These are phyloP conservation scores for Teleogryllus occipitalis DNA, from an alignment of 1,140 invertebrate species.

Conservation along the genomic window DNA sequence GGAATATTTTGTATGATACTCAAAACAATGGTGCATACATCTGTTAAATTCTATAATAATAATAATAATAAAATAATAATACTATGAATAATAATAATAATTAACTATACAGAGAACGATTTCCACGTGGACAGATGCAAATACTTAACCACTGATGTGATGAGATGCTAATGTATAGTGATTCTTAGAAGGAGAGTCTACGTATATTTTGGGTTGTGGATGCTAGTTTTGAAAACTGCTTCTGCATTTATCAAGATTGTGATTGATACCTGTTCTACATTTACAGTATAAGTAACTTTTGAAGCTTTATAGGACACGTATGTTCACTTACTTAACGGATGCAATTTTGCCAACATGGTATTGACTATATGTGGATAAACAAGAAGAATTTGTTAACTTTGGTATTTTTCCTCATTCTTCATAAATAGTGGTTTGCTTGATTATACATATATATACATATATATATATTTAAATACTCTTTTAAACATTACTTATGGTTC, in stretches of 20 bases:
- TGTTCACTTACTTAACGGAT: conserved; percentile 24
- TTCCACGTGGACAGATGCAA: conserved; percentile 22
- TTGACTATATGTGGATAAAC: conserved; percentile 25
- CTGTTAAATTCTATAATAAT: conserved; percentile 25
- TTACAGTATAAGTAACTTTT: conserved; percentile 24
- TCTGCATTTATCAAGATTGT: conserved; percentile 26
- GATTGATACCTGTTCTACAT: conserved; percentile 26
- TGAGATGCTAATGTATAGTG: conserved; percentile 21
- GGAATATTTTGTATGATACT: conserved; percentile 28
- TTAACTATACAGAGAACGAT: conserved; percentile 22
- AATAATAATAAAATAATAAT: conserved; percentile 16
- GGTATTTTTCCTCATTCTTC: conserved; percentile 24
- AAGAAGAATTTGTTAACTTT: conserved; percentile 24
- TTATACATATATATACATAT: conserved; percentile 25
- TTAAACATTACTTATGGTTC: conserved; percentile 22
- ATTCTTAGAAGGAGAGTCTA: conserved; percentile 21
- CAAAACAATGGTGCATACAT: conserved; percentile 27
- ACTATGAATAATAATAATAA: neutral
- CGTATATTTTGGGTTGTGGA: conserved; percentile 27
- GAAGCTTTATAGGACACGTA: conserved; percentile 25
- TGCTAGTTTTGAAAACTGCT: conserved; percentile 26
- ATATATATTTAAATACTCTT: conserved; percentile 24
- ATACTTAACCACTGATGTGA: conserved; percentile 22
- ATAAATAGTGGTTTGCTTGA: conserved; percentile 25
- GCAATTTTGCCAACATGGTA: conserved; percentile 25